phyloP scores from a whole-genome alignment of 1,140 invertebrate genomes.

The Ips typographus region DNA sequence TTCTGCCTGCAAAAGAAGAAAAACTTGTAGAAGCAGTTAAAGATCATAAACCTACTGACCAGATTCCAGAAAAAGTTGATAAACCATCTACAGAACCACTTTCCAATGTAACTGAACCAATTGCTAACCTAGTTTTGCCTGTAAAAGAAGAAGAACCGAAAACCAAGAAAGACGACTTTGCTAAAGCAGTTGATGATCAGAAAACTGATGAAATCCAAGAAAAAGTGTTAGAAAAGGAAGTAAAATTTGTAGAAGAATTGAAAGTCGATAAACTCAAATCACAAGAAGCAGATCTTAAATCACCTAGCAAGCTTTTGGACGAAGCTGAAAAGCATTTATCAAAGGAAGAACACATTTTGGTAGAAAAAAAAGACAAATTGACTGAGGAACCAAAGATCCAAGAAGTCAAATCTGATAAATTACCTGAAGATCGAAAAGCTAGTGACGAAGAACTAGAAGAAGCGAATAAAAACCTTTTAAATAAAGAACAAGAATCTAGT shows the following conservation, averaged over 20 bases:
- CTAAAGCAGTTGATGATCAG: not conserved
- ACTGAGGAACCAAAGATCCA: not conserved
- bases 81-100: too few species aligned
- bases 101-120: too few species aligned
- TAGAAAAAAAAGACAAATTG: not conserved
- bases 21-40: too few species aligned
- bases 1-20: too few species aligned
- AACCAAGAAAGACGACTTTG: not conserved
- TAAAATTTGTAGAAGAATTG: not conserved
- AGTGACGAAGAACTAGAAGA: not conserved
- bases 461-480: not conserved
- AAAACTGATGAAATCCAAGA: not conserved
- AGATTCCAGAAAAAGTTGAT: too few species aligned
- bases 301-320: not conserved
- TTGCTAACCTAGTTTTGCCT: too few species aligned
- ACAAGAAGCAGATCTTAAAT: not conserved
- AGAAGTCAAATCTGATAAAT: not conserved
- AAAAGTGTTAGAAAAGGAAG: not conserved
- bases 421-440: not conserved
- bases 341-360: not conserved
- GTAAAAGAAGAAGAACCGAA: not conserved
- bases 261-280: not conserved
- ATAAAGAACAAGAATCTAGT: not conserved
- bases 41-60: too few species aligned
- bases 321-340: not conserved